A percentile compares a stretch with the other conserved stretches of the same genome.
Conservation (phyloP, 2,888 invertebrate species). For the Mechanitis mazaeus region DNA sequence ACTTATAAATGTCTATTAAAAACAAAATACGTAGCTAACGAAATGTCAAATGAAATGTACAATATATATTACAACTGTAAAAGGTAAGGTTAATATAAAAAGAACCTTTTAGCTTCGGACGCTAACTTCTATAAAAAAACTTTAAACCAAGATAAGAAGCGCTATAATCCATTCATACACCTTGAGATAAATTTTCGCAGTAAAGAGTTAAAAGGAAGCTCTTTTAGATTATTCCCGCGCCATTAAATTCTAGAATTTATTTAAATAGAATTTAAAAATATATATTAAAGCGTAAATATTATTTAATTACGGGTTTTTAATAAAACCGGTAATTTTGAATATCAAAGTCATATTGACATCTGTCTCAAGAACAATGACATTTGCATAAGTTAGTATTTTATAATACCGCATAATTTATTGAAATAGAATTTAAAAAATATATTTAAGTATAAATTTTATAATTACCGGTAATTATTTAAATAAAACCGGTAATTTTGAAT, state of each 20-base stretch:
- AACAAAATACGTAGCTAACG: too few relatives aligned
- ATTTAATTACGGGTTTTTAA: not conserved
- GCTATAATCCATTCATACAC: conserved; percentile 22
- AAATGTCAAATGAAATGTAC: too few relatives aligned
- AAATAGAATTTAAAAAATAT: too few relatives aligned
- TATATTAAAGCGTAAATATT: too few relatives aligned
- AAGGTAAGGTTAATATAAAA: too few relatives aligned
- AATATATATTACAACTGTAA: too few relatives aligned
- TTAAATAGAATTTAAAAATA: conserved; percentile 33
- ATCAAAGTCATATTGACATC: conserved; percentile 7
- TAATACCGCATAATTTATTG: conserved; percentile 24
- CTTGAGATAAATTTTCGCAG: conserved; percentile 36
- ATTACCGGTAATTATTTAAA: not conserved
- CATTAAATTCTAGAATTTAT: conserved; percentile 46
- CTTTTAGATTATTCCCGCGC: conserved; percentile 41
- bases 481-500: not conserved
- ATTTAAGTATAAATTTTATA: too few relatives aligned
- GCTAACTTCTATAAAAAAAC: not conserved
- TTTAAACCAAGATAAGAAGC: conserved; percentile 12
- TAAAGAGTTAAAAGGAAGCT: conserved; percentile 44
- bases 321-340: not conserved
- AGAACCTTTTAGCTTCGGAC: too few relatives aligned
- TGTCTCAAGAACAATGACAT: conserved; percentile 19
- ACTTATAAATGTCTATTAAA: too few relatives aligned
- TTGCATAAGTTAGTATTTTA: conserved; percentile 24